These are phyloP conservation scores for Nomada goodeniana DNA, from an alignment of 2,888 invertebrate species.

Conservation along the genomic window DNA sequence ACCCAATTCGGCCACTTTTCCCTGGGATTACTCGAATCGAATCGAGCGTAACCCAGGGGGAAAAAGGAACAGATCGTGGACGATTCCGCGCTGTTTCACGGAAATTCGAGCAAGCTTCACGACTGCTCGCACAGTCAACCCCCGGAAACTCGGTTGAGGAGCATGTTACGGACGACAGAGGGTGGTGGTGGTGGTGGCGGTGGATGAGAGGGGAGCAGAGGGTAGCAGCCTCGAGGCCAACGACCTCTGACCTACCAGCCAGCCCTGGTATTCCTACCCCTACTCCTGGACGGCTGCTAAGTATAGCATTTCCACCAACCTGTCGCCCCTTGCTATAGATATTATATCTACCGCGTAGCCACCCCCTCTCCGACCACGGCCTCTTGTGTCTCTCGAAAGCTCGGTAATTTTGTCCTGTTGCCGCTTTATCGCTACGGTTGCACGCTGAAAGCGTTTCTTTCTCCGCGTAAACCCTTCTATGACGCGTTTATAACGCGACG, in stretches of 20 bases:
- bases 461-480: neutral
- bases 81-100: conserved; percentile 59
- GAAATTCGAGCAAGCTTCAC: conserved; percentile 69
- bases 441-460: conserved; percentile 9
- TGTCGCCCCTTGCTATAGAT: conserved; percentile 71
- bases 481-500: too few relatives aligned
- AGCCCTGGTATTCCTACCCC: conserved; percentile 74
- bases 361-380: conserved; percentile 5
- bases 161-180: conserved; percentile 39
- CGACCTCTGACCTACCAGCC: conserved; percentile 82
- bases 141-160: conserved; percentile 63
- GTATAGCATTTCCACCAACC: conserved; percentile 78
- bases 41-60: conserved; percentile 13
- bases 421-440: conserved; percentile 54
- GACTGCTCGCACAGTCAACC: conserved; percentile 64
- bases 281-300: conserved; percentile 66
- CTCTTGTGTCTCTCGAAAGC: conserved; percentile 44
- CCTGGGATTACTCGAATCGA: conserved; percentile 4
- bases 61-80: conserved; percentile 37
- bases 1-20: too few relatives aligned
- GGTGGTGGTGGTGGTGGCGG: conserved; percentile 40
- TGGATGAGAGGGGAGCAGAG: conserved; percentile 8
- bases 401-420: conserved; percentile 65
- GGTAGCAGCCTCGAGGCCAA: conserved; percentile 75
- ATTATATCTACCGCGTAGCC: conserved; percentile 64